A percentile compares a stretch with the other conserved stretches of the same genome.
Conservation (phyloP, 2,797 vertebrate species). For the Sebastes steindachneri region DNA sequence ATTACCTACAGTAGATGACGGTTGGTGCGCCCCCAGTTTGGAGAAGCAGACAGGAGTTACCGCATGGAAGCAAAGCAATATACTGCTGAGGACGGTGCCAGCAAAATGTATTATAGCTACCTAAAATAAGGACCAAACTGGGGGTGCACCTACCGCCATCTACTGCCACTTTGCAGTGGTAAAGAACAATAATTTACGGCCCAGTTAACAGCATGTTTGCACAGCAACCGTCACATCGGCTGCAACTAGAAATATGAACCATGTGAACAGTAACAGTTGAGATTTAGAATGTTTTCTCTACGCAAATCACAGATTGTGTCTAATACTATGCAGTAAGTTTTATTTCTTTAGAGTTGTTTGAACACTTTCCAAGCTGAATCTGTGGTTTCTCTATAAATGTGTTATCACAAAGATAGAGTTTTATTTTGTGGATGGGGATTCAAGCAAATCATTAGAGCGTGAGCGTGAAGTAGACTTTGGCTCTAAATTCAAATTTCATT, state of each 20-base stretch:
- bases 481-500: constrained; percentile 8
- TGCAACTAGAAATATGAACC: not conserved
- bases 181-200: not conserved
- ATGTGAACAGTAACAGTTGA: not conserved
- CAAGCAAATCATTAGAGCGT: constrained; percentile 13
- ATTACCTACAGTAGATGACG: not conserved
- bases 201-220: not conserved
- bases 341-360: not conserved
- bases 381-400: not conserved
- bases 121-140: too few species aligned
- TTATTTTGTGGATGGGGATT: constrained; percentile 8
- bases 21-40: too few species aligned
- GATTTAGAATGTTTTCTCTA: not conserved
- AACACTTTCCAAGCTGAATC: not conserved
- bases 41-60: too few species aligned
- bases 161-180: not conserved
- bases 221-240: not conserved
- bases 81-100: too few species aligned
- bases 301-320: not conserved
- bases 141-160: not conserved
- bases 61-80: too few species aligned
- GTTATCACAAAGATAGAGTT: not conserved
- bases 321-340: not conserved
- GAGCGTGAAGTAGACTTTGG: constrained; percentile 5
- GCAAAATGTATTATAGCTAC: too few species aligned